These are phyloP conservation scores for Hypsibius dujardini DNA, from an alignment of 1,140 invertebrate species.

Conservation along the genomic window DNA sequence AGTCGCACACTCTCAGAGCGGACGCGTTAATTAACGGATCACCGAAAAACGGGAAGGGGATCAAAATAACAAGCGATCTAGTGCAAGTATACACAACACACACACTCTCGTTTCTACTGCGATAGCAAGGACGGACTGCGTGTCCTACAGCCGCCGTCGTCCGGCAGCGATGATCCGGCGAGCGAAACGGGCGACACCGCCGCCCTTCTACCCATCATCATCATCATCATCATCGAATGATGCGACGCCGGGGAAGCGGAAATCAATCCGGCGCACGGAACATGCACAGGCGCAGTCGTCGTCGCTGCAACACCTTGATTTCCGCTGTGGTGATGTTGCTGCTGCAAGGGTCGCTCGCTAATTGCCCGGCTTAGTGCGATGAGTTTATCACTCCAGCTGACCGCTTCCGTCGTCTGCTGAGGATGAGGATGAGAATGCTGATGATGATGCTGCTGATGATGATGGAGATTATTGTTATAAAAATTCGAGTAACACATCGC, in stretches of 20 bases:
- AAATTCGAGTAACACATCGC: too few species aligned
- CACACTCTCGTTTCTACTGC: too few species aligned
- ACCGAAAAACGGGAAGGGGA: neutral
- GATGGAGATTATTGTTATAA: neutral
- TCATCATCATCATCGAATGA: neutral
- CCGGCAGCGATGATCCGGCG: too few species aligned
- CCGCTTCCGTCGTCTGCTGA: neutral
- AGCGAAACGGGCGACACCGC: too few species aligned
- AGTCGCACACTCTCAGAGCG: too few species aligned
- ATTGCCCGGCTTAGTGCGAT: conserved; percentile 4
- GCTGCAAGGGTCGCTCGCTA: neutral
- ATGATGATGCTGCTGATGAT: neutral
- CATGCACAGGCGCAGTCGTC: neutral
- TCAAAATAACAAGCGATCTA: neutral
- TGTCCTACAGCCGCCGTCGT: neutral
- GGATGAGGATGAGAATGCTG: neutral
- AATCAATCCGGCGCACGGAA: neutral
- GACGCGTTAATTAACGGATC: neutral
- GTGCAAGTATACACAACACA: too few species aligned
- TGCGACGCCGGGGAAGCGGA: neutral
- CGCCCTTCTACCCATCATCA: too few species aligned
- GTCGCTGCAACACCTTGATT: neutral
- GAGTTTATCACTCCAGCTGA: neutral
- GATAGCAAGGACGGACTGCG: neutral
- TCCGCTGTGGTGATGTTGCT: neutral